Evolutionary conservation across 2,888 invertebrate genomes (phyloP), one percentile per base, ranked within the genome.

Genomic region (Podabrus alpinus): DNA sequence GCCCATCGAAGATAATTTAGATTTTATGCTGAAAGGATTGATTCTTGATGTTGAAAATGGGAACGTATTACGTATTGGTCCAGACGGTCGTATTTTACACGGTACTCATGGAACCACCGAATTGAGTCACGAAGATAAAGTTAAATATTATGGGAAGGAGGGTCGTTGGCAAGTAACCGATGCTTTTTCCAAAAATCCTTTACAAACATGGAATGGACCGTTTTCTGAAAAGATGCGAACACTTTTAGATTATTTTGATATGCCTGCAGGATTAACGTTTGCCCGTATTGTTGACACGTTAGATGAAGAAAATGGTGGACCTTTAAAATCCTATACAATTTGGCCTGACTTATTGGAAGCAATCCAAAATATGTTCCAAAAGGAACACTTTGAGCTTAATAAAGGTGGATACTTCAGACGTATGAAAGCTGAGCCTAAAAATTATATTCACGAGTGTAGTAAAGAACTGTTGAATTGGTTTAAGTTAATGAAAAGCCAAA

Each of bases 191-290:
- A 84, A 88, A 25, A 88, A 92, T 81, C 89, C 91, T 4, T 79
- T 93, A 13, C 86, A 88, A 7, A 89, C 90, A 0, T 93, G 92
- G 92, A 91, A 92, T 82, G 92, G 91, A 0, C 90, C 91, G 0
- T 82, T 89, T 60, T 88, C 91, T 0, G 84, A 88, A 69, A 88
- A 90, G 83, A 88, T 93, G 85, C 88, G 94, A 74, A 89, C 92
- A 5, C 86, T 93, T 29, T 87, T 93, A 60, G 94, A 94, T 84
- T 94, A 92, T 82, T 95, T 94, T 84, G 94, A 94, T 84, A 90
- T 92, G 84, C 91, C 93, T 0, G 88, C 90, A 0, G 89, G 91
- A 9, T 83, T 94, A 24, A 88, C 91, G 3, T 93, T 92, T 86
- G 94, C 93, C 0, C 89, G 92, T 80, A 87, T 90, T 13, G 90